These are phyloP conservation scores for Sebastes minor DNA, from an alignment of 2,797 vertebrate species.

Conservation along the genomic window DNA sequence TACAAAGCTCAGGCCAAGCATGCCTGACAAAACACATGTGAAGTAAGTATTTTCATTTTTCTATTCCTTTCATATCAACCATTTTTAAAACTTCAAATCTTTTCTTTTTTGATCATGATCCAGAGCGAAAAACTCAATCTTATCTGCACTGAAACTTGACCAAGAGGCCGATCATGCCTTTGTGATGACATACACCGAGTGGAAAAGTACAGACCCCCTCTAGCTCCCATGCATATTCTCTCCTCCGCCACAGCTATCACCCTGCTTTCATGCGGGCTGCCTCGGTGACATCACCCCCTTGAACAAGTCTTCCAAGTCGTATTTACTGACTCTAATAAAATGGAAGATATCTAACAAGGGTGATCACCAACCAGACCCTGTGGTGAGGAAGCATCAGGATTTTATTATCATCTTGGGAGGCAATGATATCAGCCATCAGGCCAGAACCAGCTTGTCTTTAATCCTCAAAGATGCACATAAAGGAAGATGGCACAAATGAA, in stretches of 20 bases:
- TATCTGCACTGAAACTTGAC: conserved; percentile 73
- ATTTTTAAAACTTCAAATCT: conserved; percentile 7
- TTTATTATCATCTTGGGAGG: conserved; percentile 77
- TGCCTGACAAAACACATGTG: conserved; percentile 16
- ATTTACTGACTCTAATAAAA: conserved; percentile 73
- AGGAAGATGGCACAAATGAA: conserved; percentile 36
- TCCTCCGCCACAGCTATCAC: conserved; percentile 64
- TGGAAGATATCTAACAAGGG: conserved; percentile 63
- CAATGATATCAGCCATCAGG: conserved; percentile 66
- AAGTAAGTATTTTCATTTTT: conserved; percentile 20
- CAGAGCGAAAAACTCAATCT: conserved; percentile 52
- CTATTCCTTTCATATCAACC: conserved; percentile 16
- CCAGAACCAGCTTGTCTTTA: conserved; percentile 58
- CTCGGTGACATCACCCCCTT: conserved; percentile 75
- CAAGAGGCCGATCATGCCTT: conserved; percentile 71
- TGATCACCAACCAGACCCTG: conserved; percentile 57
- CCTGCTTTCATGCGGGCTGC: conserved; percentile 72
- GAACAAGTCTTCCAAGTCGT: conserved; percentile 54
- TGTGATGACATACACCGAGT: conserved; percentile 72
- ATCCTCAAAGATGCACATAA: conserved; percentile 51
- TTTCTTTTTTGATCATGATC: conserved; percentile 42
- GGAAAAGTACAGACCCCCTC: conserved; percentile 79
- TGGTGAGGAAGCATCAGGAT: conserved; percentile 61
- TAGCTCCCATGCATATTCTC: conserved; percentile 62
- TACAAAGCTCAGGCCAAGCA: neutral